Evolutionary conservation across 2,113 vertebrate species (phyloP).

Genomic region (Labeo catla): DNA sequence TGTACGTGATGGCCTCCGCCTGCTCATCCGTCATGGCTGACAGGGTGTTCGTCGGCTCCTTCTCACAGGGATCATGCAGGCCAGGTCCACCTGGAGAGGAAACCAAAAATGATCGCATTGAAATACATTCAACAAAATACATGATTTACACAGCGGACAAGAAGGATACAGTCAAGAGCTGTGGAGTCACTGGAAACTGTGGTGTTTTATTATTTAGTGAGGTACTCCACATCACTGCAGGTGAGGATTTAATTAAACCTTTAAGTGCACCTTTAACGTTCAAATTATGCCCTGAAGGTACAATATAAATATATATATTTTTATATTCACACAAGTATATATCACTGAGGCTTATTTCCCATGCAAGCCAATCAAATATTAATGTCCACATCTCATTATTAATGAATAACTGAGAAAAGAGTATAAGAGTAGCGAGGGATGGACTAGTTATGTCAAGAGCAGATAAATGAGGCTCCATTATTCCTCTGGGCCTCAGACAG

Average conservation of each 20-base stretch:
- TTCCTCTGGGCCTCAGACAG: background rate
- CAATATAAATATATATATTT: constrained; percentile 5
- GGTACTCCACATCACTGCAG: background rate
- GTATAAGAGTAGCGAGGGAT: constrained; percentile 13
- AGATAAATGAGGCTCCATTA: constrained; percentile 37
- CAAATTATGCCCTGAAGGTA: background rate
- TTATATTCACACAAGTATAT: background rate
- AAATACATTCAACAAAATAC: background rate
- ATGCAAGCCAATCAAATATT: constrained; percentile 45
- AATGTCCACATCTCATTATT: constrained; percentile 44
- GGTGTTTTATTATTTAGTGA: background rate
- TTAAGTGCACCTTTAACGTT: background rate
- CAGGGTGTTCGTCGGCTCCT: constrained; percentile 91
- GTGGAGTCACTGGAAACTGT: background rate
- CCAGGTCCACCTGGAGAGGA: constrained; percentile 88
- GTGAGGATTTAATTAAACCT: background rate
- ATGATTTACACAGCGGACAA: background rate
- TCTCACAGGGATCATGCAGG: constrained; percentile 95
- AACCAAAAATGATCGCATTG: background rate
- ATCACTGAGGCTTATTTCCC: background rate
- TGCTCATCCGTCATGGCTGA: constrained; percentile 88
- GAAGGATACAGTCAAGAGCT: background rate
- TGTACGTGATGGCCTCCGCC: constrained; percentile 92
- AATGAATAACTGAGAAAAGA: constrained; percentile 45
- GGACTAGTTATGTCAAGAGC: background rate